These are phyloP conservation scores for Romanogobio albipinnatus DNA, from an alignment of 2,113 vertebrate species.

Conservation along the genomic window DNA sequence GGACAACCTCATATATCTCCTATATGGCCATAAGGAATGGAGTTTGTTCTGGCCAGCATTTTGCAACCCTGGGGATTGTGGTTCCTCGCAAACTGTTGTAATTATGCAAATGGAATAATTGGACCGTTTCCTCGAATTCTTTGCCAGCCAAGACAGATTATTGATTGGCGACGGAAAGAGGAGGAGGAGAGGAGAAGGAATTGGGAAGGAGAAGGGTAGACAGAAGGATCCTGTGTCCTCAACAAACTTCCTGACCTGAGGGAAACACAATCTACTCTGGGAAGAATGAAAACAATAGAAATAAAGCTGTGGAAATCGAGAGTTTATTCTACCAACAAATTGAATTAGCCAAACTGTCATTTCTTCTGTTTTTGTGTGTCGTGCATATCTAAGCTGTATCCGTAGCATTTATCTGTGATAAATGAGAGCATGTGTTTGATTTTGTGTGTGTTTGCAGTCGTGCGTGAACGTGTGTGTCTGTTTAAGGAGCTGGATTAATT, in stretches of 20 bases:
- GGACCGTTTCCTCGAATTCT: slow-evolving; percentile 63
- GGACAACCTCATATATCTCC: not conserved
- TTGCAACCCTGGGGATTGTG: not conserved
- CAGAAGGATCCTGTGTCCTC: not conserved
- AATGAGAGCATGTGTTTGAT: slow-evolving; percentile 20
- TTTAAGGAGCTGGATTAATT: slow-evolving; percentile 33
- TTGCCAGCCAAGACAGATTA: slow-evolving; percentile 59
- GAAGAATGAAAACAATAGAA: not conserved
- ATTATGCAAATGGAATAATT: slow-evolving; percentile 70
- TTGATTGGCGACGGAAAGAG: slow-evolving; percentile 59
- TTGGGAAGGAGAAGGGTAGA: slow-evolving; percentile 25
- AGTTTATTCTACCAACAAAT: not conserved
- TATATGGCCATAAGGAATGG: not conserved
- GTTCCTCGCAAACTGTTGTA: slow-evolving; percentile 45
- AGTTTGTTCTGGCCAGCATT: not conserved
- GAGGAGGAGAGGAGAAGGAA: slow-evolving; percentile 14
- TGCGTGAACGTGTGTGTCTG: slow-evolving; percentile 33
- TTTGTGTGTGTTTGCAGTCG: slow-evolving; percentile 23
- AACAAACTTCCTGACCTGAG: slow-evolving; percentile 27
- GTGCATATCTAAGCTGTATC: not conserved
- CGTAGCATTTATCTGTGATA: not conserved
- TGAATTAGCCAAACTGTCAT: not conserved
- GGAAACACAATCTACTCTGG: slow-evolving; percentile 29
- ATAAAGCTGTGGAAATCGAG: not conserved
- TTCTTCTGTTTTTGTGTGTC: not conserved